A percentile compares a stretch with the other conserved stretches of the same genome.
Evolutionary conservation across 2,797 vertebrate genomes (phyloP).

Genomic region (Gallinago stenura): DNA sequence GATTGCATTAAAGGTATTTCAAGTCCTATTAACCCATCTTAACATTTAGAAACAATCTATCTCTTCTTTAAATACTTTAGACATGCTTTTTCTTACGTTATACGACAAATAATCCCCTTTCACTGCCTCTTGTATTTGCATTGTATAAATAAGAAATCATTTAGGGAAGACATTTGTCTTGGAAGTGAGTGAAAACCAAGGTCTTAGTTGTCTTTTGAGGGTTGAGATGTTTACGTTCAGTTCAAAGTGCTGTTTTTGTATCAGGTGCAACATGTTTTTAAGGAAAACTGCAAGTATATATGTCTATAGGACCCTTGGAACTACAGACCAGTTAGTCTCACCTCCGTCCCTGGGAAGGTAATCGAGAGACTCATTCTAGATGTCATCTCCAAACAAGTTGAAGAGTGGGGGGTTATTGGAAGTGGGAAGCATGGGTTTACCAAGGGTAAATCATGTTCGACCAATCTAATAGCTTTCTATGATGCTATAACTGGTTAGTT

Average conservation of each 20-base stretch:
- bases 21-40: not conserved
- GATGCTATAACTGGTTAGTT: too few species aligned
- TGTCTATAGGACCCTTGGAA: not conserved
- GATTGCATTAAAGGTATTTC: not conserved
- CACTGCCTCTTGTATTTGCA: not conserved
- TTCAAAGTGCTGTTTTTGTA: rapidly evolving
- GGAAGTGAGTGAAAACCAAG: not conserved
- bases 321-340: too few species aligned
- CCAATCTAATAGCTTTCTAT: too few species aligned
- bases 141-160: not conserved
- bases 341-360: too few species aligned
- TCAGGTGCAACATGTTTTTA: rapidly evolving
- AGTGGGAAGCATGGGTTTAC: too few species aligned
- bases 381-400: too few species aligned
- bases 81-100: not conserved
- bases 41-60: not conserved
- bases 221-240: not conserved
- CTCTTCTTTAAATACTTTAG: not conserved
- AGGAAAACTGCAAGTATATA: not conserved
- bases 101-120: not conserved
- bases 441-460: too few species aligned
- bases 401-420: too few species aligned
- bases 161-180: not conserved
- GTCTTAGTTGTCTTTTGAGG: not conserved
- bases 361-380: too few species aligned